Base-by-base conservation (phyloP, 1,140 invertebrate species). In the Ephestia elutella region DNA sequence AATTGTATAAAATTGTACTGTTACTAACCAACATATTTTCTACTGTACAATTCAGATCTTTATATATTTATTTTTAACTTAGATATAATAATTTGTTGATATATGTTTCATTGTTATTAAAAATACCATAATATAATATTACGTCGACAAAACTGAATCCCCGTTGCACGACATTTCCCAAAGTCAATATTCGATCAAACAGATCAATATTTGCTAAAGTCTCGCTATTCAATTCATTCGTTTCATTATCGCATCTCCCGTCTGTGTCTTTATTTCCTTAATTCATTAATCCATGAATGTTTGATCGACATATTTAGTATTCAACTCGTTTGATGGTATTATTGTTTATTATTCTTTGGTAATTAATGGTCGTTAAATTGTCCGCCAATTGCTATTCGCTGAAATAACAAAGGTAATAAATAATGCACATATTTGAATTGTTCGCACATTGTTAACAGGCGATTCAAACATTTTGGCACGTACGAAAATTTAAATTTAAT, bases 271-370 rank as follows among this genome's bases (percentile, higher is more conserved):
- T 44, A 7, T 44, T 3, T 44, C 38, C 38, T 44, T 44, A 44
- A 44, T 44, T 15, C 38, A 44, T 15, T 44, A n/a, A 54, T 59
- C 20, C 58, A 35, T 50, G 30, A 54, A 54, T 59, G 50, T 54
- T 54, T 48, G 50, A 54, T 59, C 21, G 21, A 19, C 13, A 38
- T 35, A 21, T 25, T 35, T 28, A 11, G 20, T 8, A 25, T 59
- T 38, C 51, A 54, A 28, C 51, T 30, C 38, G n/a, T 44, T 38
- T 44, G 38, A 44, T 44, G 38, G 10, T 13, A 44, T 44, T 44
- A 44, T 44, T 44, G 38, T 44, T 15, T 44, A 44, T 44, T 7
- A 44, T 44, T 44, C 32, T 38, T 38, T 38, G 32, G 32, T 38
- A 7, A 44, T 15, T 15, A 44, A 44, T 44, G 38, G 13, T 15